Percentiles rank a stretch among this genome's conserved stretches.
phyloP scores from a whole-genome alignment of 2,113 vertebrate species.

The Spermophilus dauricus region DNA sequence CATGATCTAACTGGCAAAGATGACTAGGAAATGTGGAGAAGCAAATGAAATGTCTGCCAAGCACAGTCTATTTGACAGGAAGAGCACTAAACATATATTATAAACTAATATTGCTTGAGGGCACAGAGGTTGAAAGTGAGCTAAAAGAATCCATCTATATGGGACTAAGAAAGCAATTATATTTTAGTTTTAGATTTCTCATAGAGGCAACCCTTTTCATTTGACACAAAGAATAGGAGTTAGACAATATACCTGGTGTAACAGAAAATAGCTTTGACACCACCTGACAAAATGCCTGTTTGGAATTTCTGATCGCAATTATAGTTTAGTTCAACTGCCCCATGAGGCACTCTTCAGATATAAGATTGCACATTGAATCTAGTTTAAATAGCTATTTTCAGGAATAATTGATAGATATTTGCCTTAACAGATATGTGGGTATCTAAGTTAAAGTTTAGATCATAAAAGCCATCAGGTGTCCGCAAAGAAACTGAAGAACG shows the following conservation, averaged over 20 bases:
- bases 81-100: neutral
- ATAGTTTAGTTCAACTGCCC: neutral
- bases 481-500: neutral
- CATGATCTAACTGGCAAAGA: rapidly evolving
- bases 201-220: neutral
- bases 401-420: neutral
- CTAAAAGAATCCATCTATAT: neutral
- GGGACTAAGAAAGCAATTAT: neutral
- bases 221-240: neutral
- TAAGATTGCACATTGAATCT: neutral
- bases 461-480: neutral
- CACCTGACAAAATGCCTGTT: neutral
- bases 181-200: neutral
- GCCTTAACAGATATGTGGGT: neutral
- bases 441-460: neutral
- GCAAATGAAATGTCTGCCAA: neutral
- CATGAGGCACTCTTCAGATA: neutral
- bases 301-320: neutral
- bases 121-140: neutral
- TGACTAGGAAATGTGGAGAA: neutral
- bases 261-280: neutral
- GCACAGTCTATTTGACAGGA: neutral
- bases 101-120: neutral
- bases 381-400: neutral
- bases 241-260: neutral